phyloP scores from a whole-genome alignment of 2,797 vertebrate genomes.

The Clarias laeviceps region DNA sequence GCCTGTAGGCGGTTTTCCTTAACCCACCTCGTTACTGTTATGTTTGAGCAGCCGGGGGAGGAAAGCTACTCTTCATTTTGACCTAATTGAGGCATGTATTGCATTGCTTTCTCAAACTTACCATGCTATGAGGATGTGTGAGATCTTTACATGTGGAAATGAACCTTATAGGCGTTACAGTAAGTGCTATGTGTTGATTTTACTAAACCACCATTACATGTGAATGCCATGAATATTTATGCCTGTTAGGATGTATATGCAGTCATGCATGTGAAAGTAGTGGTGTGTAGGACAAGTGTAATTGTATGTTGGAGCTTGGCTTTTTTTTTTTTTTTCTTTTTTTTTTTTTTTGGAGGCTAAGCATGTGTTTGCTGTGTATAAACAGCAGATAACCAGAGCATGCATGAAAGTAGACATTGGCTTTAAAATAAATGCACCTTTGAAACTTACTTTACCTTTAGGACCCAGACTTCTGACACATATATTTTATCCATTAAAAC shows the following conservation, averaged over 20 bases:
- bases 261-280: background rate
- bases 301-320: slow-evolving; percentile 13
- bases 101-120: slow-evolving; percentile 71
- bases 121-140: slow-evolving; percentile 66
- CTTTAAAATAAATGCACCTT: slow-evolving; percentile 42
- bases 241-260: background rate
- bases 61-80: slow-evolving; percentile 76
- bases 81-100: slow-evolving; percentile 78
- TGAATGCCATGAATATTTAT: background rate
- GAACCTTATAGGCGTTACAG: slow-evolving; percentile 66
- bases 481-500: background rate
- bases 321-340: slow-evolving; percentile 11
- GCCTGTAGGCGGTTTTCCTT: slow-evolving; percentile 66
- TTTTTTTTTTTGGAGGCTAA: slow-evolving; percentile 26
- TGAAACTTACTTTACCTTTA: slow-evolving; percentile 41
- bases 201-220: background rate
- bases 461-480: slow-evolving; percentile 39
- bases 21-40: slow-evolving; percentile 74
- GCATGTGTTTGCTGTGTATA: slow-evolving; percentile 11
- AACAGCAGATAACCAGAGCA: slow-evolving; percentile 1
- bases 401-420: slow-evolving; percentile 39
- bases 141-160: slow-evolving; percentile 53
- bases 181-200: slow-evolving; percentile 12
- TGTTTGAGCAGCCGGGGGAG: slow-evolving; percentile 69
- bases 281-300: background rate